Conservation (phyloP, 2,888 invertebrate genomes). For the Taphrorychus bicolor region DNA sequence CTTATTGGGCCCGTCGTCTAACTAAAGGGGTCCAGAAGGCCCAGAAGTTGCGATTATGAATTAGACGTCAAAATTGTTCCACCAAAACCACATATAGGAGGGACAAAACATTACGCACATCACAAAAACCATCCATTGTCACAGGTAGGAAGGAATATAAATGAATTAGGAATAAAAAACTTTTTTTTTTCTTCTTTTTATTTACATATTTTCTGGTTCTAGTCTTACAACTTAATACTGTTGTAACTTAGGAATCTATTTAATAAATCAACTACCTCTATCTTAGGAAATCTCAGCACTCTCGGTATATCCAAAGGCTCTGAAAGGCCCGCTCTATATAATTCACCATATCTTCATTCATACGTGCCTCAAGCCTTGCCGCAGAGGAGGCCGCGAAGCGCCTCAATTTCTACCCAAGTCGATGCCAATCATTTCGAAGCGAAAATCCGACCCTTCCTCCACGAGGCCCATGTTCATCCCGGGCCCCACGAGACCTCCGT, state of each 20-base stretch:
- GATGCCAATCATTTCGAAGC: slow-evolving; percentile 82
- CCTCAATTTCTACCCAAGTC: slow-evolving; percentile 83
- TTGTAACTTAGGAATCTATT: background rate
- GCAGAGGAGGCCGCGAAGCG: slow-evolving; percentile 76
- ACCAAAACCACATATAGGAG: too few relatives aligned
- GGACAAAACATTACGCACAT: too few relatives aligned
- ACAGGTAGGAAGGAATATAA: too few relatives aligned
- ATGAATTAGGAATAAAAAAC: too few relatives aligned
- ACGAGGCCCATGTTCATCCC: slow-evolving; percentile 92
- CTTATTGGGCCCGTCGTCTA: too few relatives aligned
- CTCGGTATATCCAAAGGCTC: background rate
- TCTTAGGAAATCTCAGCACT: background rate
- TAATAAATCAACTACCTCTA: background rate
- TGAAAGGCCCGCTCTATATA: slow-evolving; percentile 4
- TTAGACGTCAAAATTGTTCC: too few relatives aligned
- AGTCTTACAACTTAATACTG: too few relatives aligned
- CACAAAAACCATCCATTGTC: too few relatives aligned
- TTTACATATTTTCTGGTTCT: too few relatives aligned
- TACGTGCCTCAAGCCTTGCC: slow-evolving; percentile 65
- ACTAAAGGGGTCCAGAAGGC: too few relatives aligned
- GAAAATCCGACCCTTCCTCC: slow-evolving; percentile 68
- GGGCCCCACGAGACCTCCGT: slow-evolving; percentile 92
- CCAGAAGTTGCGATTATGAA: too few relatives aligned
- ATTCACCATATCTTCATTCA: slow-evolving; percentile 38
- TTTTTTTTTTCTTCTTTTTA: too few relatives aligned